phyloP scores from a whole-genome alignment of 2,113 vertebrate species.

The Megaceryle torquata region DNA sequence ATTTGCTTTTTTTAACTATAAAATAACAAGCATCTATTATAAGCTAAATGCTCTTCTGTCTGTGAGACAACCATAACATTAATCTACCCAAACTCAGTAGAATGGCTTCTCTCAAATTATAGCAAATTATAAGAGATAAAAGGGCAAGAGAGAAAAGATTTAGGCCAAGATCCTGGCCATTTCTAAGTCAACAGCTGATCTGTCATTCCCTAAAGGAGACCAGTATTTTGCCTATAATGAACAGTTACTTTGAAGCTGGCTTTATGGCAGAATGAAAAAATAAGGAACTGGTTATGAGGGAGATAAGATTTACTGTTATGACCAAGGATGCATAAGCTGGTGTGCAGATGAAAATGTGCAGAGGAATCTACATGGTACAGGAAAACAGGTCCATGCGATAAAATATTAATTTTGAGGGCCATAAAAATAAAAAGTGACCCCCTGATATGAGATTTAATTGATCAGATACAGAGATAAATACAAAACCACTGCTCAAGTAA shows the following conservation, averaged over 20 bases:
- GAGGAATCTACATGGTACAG: background rate
- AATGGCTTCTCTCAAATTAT: slow-evolving; percentile 34
- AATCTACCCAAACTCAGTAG: background rate
- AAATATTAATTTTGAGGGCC: background rate
- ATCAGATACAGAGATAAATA: background rate
- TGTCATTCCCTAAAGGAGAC: background rate
- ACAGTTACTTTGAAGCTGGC: background rate
- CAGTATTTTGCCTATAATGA: slow-evolving; percentile 16
- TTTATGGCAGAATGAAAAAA: background rate
- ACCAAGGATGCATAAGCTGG: background rate
- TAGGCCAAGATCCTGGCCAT: background rate
- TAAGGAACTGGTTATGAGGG: background rate
- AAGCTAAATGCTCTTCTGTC: slow-evolving; percentile 15
- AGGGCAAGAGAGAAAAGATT: background rate
- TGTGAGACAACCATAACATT: background rate
- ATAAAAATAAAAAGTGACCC: background rate
- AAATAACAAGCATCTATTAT: slow-evolving; percentile 9
- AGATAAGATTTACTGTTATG: background rate
- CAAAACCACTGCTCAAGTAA: background rate
- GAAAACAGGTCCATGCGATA: background rate
- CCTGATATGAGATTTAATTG: background rate
- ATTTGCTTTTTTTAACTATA: background rate
- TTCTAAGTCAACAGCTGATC: background rate
- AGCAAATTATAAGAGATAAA: background rate
- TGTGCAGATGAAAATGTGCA: background rate